A percentile compares a stretch with the other conserved stretches of the same genome.
These are phyloP conservation scores for Pilophorus perplexus DNA, from an alignment of 2,888 invertebrate species.

Conservation along the genomic window DNA sequence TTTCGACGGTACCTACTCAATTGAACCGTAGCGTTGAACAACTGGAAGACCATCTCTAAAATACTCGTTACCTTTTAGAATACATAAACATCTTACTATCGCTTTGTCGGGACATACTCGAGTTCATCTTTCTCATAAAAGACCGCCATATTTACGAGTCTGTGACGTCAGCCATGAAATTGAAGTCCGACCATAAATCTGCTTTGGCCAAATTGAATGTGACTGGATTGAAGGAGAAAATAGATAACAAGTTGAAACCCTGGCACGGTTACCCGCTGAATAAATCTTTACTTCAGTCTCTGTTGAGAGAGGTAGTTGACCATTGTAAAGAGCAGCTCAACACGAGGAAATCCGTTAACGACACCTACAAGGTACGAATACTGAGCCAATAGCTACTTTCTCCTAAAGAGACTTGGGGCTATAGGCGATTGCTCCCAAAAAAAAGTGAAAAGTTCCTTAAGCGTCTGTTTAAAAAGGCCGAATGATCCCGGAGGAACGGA, in stretches of 20 bases:
- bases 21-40: too few species aligned
- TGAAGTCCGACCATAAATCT: background rate
- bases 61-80: background rate
- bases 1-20: slow-evolving; percentile 10
- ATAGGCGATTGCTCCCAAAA: too few species aligned
- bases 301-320: slow-evolving; percentile 3
- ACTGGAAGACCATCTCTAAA: too few species aligned
- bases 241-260: slow-evolving; percentile 27
- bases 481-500: too few species aligned
- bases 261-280: slow-evolving; percentile 35
- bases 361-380: slow-evolving; percentile 21
- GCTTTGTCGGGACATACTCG: background rate
- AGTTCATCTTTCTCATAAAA: background rate
- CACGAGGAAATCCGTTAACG: slow-evolving; percentile 9
- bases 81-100: background rate
- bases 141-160: slow-evolving; percentile 8
- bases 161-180: slow-evolving; percentile 13
- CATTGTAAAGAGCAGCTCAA: slow-evolving; percentile 23
- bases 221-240: slow-evolving; percentile 6
- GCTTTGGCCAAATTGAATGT: slow-evolving; percentile 15
- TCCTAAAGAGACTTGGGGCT: too few species aligned
- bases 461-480: too few species aligned
- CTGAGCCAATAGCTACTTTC: too few species aligned
- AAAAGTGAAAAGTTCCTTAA: too few species aligned
- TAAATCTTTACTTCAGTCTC: slow-evolving; percentile 22